Conservation (phyloP, 2,113 vertebrate genomes). For the Crotophaga sulcirostris region DNA sequence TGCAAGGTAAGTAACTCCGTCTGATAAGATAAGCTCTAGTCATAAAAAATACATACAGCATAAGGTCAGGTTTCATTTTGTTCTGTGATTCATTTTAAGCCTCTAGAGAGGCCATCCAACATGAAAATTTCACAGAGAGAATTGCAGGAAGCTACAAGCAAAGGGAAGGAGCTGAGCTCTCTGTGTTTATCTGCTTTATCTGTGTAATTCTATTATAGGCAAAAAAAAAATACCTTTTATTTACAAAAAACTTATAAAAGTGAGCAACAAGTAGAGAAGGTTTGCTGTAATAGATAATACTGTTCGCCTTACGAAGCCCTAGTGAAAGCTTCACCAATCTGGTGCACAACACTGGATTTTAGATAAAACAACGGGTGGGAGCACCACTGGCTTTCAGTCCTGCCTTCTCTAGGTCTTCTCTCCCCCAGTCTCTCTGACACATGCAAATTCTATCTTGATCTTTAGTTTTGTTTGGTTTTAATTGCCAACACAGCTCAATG, state of each 20-base stretch:
- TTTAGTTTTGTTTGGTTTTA: constrained; percentile 40
- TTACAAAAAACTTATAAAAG: background rate
- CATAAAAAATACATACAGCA: constrained; percentile 41
- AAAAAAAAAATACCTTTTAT: background rate
- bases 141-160: background rate
- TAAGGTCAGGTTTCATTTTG: constrained; percentile 8
- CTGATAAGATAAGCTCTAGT: background rate
- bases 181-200: too few species aligned
- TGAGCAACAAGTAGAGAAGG: background rate
- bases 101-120: background rate
- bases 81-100: background rate
- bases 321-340: background rate
- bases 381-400: background rate
- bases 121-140: constrained; percentile 5
- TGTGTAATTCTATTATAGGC: background rate
- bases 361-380: background rate
- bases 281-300: background rate
- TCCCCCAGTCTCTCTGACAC: background rate
- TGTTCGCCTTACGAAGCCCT: background rate
- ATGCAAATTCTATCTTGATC: background rate
- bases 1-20: background rate
- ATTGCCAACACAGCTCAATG: background rate
- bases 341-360: accelerated
- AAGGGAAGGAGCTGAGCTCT: background rate
- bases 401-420: background rate